Base-by-base conservation (phyloP, 2,113 vertebrate species). In the Clupea harengus region DNA sequence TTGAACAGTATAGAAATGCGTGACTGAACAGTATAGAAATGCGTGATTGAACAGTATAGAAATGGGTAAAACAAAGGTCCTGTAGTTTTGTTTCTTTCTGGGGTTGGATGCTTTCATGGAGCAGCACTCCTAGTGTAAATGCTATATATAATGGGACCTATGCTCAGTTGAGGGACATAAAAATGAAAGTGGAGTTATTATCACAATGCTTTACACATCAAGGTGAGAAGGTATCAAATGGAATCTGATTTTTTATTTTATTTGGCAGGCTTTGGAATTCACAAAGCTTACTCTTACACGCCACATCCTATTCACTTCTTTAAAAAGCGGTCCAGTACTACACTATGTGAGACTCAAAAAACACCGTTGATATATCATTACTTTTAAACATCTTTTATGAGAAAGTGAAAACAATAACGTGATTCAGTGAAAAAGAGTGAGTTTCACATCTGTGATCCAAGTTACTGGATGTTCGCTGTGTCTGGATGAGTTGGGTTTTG, bases 1-100 rank as follows among this genome's bases (percentile, higher is more conserved):
- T 94, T 90, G 90, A 93, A 94, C 90, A 93, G 92, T 92, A 95
- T 92, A 94, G 88, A 93, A 82, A 89, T 90, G 94, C 18, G 92
- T 94, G 91, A 90, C 39, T 39, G 39, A 92, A 89, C 86, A 49
- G 92, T 92, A 95, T 92, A 93, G 88, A 93, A 82, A 89, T 90
- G 94, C 18, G 92, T 94, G 91, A 90, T 2, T 39, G 39, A 92
- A 89, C 86, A 49, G 92, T 92, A 95, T 92, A 93, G 88, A 93
- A 82, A 89, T 90, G 94, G 52, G 92, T 94, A 91, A 90, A 92
- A 89, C 85, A 44, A 72, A 75, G 67, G 72, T 39, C 32, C 17
- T 67, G 3, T 64, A 67, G 4, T 78, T 39, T 15, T 7, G 0
- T 60, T 54, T 54, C 2, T 72, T 72, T 28, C 15, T 78, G 72